Conservation (phyloP, 2,888 invertebrate species). For the Stenurella melanura region DNA sequence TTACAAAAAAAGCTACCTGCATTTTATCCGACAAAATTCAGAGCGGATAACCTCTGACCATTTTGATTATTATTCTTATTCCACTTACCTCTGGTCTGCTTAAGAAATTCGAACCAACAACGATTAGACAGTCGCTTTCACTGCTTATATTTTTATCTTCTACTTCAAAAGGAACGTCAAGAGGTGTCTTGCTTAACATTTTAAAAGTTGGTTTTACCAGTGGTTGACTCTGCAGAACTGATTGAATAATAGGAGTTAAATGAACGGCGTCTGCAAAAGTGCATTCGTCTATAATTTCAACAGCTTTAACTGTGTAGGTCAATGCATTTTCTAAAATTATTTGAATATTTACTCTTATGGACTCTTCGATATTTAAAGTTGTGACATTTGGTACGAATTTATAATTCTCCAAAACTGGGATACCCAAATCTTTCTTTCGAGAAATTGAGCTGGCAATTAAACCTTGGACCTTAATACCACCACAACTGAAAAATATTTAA, state of each 20-base stretch:
- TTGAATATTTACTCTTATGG: too few species aligned
- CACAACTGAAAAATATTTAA: too few species aligned
- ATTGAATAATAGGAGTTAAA: constrained; percentile 76
- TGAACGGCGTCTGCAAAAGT: constrained; percentile 70
- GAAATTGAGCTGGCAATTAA: constrained; percentile 60
- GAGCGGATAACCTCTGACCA: too few species aligned
- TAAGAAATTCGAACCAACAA: constrained; percentile 71
- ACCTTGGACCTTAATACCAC: too few species aligned
- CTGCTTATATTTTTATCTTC: constrained; percentile 78
- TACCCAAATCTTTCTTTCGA: too few species aligned
- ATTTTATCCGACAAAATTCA: too few species aligned
- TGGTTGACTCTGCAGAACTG: constrained; percentile 81
- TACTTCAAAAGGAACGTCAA: constrained; percentile 75
- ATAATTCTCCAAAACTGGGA: too few species aligned
- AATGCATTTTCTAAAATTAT: constrained; percentile 78
- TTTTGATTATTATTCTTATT: too few species aligned
- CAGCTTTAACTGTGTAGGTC: constrained; percentile 74
- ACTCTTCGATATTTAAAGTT: too few species aligned
- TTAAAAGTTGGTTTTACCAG: constrained; percentile 81
- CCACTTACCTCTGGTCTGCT: constrained; percentile 69
- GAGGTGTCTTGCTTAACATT: constrained; percentile 69
- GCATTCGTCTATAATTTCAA: constrained; percentile 61
- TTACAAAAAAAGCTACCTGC: too few species aligned
- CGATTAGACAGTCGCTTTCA: constrained; percentile 61
- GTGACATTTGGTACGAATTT: too few species aligned